Evolutionary conservation across 1,140 invertebrate species (phyloP).

Genomic region (Drosophila grimshawi): DNA sequence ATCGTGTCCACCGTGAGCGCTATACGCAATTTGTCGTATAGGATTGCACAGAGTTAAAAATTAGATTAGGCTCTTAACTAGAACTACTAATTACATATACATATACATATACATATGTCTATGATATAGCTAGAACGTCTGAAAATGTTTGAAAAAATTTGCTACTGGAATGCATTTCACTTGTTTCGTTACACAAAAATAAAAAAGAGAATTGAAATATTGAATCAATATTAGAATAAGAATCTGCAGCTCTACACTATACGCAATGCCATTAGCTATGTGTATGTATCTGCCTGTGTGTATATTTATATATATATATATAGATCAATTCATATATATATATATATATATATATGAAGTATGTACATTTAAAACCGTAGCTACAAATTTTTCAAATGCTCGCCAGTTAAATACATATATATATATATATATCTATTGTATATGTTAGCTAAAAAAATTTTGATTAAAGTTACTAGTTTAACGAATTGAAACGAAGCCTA

Average conservation of each 20-base stretch:
- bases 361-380: slow-evolving; percentile 10
- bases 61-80: slow-evolving; percentile 55
- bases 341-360: neutral
- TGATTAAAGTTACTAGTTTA: slow-evolving; percentile 61
- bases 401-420: neutral
- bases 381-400: slow-evolving; percentile 11
- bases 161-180: slow-evolving; percentile 74
- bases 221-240: slow-evolving; percentile 11
- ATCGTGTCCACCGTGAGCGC: slow-evolving; percentile 21
- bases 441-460: slow-evolving; percentile 40
- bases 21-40: slow-evolving; percentile 19
- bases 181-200: slow-evolving; percentile 27
- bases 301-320: slow-evolving; percentile 7
- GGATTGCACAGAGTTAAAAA: slow-evolving; percentile 49
- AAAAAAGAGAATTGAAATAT: slow-evolving; percentile 21
- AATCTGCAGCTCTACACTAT: slow-evolving; percentile 1
- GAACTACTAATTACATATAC: slow-evolving; percentile 33
- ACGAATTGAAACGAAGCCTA: slow-evolving; percentile 24
- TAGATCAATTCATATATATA: slow-evolving; percentile 2
- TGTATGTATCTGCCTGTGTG: slow-evolving; percentile 1
- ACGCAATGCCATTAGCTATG: neutral
- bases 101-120: slow-evolving; percentile 26
- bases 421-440: neutral
- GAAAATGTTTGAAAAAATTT: slow-evolving; percentile 64
- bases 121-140: slow-evolving; percentile 55